Evolutionary conservation across 2,797 vertebrate species (phyloP), one percentile per base, ranked within the genome.

Genomic region (Halcyon badia): DNA sequence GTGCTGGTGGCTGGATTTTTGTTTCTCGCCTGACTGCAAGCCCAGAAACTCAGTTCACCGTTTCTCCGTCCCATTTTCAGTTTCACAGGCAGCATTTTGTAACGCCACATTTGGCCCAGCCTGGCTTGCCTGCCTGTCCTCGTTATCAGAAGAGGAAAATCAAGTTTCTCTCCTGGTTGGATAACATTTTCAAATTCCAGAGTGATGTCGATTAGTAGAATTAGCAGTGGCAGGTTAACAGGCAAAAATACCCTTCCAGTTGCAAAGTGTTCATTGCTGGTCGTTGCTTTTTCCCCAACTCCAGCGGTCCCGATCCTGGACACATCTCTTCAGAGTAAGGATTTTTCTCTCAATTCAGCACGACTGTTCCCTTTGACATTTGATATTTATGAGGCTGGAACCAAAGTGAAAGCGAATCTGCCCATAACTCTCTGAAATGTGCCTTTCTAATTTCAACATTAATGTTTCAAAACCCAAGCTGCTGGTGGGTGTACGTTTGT

Each of bases 81-180:
- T 93, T 94, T 94, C 28, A 4, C 72, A 71, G 57, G 41, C 80
- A 24, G 70, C 1, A 4, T 73, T 90, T 90, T 87, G 57, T 75
- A 91, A 70, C 1, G 8, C 49, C 6, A 1, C 4, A 2, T 65
- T 89, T 70, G 81, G 71, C 64, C 66, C 66, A 54, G 68, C 60
- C 87, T 85, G 75, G 31, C 82, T 83, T 82, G n/a, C 44, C 79
- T 96, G 73, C 94, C 56, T n/a, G 15, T 66, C 93, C 91, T 94
- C 0, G 33, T 94, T 92, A 93, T 83, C 84, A 85, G 83, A 87
- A 96, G 94, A 96, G 78, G 94, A 96, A 97, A 94, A 96, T 96
- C 83, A 87, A 95, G 94, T 96, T 97, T 95, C 93, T 94, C 78
- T 94, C 92, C 90, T 90, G 81, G 88, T 61, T 92, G 81, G 90